Evolutionary conservation across 2,888 invertebrate species (phyloP).

Genomic region (Rotaria sp.): DNA sequence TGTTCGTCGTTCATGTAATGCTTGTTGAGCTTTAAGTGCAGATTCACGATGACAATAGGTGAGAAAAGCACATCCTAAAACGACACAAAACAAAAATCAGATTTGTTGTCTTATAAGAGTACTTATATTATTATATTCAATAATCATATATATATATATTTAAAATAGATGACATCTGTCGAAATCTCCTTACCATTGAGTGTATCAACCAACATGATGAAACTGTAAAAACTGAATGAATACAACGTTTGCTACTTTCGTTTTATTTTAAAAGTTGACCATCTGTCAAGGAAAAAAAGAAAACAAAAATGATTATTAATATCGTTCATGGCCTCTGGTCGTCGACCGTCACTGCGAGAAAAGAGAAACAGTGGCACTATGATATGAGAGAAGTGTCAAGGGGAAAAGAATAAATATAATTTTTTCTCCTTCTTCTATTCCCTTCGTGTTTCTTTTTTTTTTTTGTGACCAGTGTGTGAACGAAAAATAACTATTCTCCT

Average conservation of each 20-base stretch:
- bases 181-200: not conserved
- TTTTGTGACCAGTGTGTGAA: not conserved
- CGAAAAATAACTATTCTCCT: not conserved
- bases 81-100: not conserved
- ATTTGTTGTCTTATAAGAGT: not conserved
- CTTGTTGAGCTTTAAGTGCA: slow-evolving; percentile 81
- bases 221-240: not conserved
- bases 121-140: not conserved
- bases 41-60: slow-evolving; percentile 94
- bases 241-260: slow-evolving; percentile 2
- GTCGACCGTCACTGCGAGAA: not conserved
- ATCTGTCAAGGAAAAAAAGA: slow-evolving; percentile 9
- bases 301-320: slow-evolving; percentile 1
- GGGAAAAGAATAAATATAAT: not conserved
- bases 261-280: not conserved
- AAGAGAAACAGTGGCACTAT: not conserved
- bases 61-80: slow-evolving; percentile 88
- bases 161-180: not conserved
- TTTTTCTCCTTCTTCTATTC: not conserved
- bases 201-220: slow-evolving; percentile 4
- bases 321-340: not conserved
- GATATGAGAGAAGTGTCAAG: not conserved
- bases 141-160: not conserved
- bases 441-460: not conserved
- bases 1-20: slow-evolving; percentile 94